phyloP scores from a whole-genome alignment of 2,797 vertebrate genomes.

The Mionectes olivaceus region DNA sequence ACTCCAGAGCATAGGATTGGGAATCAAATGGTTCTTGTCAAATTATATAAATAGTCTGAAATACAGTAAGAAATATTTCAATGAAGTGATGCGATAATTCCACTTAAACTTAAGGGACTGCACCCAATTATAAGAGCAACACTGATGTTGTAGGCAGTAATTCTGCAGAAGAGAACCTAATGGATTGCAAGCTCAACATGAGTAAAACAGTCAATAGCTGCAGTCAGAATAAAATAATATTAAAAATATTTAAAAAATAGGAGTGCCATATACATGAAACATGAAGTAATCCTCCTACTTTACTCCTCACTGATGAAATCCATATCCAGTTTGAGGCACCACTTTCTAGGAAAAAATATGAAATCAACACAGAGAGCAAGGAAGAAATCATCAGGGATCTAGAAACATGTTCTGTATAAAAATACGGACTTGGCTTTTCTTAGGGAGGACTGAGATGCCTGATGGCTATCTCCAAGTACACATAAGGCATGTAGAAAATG shows the following conservation, averaged over 20 bases:
- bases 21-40: not conserved
- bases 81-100: not conserved
- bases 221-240: not conserved
- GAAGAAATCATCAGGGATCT: not conserved
- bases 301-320: not conserved
- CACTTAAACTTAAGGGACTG: not conserved
- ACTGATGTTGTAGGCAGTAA: not conserved
- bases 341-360: not conserved
- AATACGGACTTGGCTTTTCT: not conserved
- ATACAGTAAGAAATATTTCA: not conserved
- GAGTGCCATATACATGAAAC: not conserved
- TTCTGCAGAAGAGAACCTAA: not conserved
- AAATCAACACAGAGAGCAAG: not conserved
- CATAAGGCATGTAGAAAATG: not conserved
- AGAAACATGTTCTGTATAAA: not conserved
- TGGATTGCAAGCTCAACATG: not conserved
- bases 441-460: not conserved
- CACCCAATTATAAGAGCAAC: not conserved
- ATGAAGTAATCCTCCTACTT: not conserved
- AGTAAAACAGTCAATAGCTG: not conserved
- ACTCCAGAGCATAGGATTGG: not conserved
- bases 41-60: not conserved
- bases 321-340: not conserved
- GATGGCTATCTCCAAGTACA: not conserved
- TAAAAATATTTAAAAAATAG: not conserved